Evolutionary conservation across 2,113 vertebrate genomes (phyloP).

Genomic region (Antigone vipio): DNA sequence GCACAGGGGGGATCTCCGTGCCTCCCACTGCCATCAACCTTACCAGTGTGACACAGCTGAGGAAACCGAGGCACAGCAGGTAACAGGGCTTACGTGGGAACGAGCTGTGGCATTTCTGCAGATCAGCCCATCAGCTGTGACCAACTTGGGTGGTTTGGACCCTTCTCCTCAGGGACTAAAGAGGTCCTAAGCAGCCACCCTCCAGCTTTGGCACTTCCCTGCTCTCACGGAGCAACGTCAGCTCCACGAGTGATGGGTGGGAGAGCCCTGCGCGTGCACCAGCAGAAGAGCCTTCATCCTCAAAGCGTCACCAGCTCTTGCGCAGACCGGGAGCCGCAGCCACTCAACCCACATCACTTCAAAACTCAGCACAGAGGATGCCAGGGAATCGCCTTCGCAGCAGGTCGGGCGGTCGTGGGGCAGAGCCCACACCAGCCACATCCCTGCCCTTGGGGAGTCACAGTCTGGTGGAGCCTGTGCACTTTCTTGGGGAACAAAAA

Average conservation of each 20-base stretch:
- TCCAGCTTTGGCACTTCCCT: not conserved
- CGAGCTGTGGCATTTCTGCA: not conserved
- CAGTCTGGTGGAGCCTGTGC: accelerated
- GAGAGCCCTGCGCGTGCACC: accelerated
- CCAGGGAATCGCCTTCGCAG: not conserved
- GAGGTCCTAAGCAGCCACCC: not conserved
- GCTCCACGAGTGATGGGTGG: not conserved
- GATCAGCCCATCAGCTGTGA: not conserved
- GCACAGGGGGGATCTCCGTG: not conserved
- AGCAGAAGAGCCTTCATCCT: not conserved
- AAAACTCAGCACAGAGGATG: not conserved
- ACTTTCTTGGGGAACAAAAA: not conserved
- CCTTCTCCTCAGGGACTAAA: not conserved
- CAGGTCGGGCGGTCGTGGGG: accelerated
- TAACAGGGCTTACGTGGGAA: not conserved
- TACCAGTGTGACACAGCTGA: not conserved
- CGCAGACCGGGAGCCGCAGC: not conserved
- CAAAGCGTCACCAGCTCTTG: not conserved
- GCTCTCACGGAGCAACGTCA: accelerated
- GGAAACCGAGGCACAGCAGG: not conserved
- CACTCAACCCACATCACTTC: not conserved
- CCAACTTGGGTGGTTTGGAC: not conserved
- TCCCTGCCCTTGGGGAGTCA: not conserved
- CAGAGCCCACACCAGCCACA: not conserved
- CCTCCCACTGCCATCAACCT: not conserved